These are phyloP conservation scores for Nudaria mundana DNA, from an alignment of 2,888 invertebrate species.

Conservation along the genomic window DNA sequence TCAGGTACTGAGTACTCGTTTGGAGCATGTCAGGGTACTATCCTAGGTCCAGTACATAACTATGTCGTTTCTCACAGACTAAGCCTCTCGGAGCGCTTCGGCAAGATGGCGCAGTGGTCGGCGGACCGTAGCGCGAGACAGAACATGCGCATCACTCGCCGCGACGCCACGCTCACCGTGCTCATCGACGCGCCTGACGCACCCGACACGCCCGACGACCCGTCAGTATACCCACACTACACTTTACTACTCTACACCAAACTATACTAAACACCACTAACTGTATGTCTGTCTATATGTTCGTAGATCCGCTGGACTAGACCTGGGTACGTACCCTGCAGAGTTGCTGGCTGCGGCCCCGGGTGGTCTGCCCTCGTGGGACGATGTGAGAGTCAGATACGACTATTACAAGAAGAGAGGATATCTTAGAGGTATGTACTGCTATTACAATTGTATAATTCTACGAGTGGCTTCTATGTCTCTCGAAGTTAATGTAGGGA, in stretches of 20 bases:
- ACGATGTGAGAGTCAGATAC: slow-evolving; percentile 92
- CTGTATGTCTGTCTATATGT: background rate
- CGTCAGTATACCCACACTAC: slow-evolving; percentile 38
- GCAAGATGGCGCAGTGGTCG: slow-evolving; percentile 96
- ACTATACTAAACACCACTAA: background rate
- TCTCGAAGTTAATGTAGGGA: too few relatives aligned
- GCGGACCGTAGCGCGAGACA: slow-evolving; percentile 90
- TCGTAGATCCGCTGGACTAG: too few relatives aligned
- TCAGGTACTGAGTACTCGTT: background rate
- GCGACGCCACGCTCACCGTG: slow-evolving; percentile 86
- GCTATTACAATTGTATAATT: too few relatives aligned
- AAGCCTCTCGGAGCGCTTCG: slow-evolving; percentile 92
- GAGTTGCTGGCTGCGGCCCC: slow-evolving; percentile 88
- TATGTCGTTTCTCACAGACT: slow-evolving; percentile 62
- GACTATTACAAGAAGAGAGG: slow-evolving; percentile 95
- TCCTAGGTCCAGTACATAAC: background rate
- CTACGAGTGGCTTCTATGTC: too few relatives aligned
- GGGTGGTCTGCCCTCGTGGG: slow-evolving; percentile 90
- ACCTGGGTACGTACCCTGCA: slow-evolving; percentile 90
- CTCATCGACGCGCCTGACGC: slow-evolving; percentile 78
- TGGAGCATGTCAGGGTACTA: background rate
- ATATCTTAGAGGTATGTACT: slow-evolving; percentile 86
- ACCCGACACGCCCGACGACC: slow-evolving; percentile 40
- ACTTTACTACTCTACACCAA: background rate
- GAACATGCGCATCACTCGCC: slow-evolving; percentile 92